Conservation (phyloP, 2,113 vertebrate species). For the Periophthalmodon schlosseri region DNA sequence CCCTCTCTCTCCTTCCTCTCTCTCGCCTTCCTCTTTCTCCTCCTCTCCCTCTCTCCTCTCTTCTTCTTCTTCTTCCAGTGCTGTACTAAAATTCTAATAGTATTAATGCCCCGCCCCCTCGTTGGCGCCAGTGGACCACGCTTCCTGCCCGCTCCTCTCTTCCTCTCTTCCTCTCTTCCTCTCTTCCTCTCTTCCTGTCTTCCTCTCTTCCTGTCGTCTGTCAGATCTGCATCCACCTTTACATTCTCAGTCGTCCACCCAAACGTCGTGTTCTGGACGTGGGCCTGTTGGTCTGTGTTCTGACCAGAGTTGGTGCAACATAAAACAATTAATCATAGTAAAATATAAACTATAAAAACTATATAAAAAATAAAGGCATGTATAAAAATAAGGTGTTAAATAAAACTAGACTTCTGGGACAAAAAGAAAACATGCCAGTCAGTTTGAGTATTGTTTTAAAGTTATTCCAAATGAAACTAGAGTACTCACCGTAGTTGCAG, state of each 20-base stretch:
- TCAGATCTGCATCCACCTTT: background rate
- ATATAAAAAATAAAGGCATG: no score
- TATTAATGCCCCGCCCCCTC: background rate
- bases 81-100: background rate
- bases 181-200: no score
- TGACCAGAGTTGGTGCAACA: slow-evolving; percentile 34
- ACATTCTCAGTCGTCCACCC: background rate
- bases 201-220: background rate
- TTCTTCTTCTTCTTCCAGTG: background rate
- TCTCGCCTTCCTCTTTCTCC: no score
- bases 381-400: no score
- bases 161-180: no score
- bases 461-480: background rate
- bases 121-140: background rate
- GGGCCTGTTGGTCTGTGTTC: slow-evolving; percentile 22
- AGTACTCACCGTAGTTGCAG: slow-evolving; percentile 40
- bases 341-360: no score
- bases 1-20: no score
- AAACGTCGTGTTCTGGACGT: background rate
- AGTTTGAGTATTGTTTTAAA: no score
- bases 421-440: no score
- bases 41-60: no score
- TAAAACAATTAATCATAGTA: no score
- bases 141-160: background rate
- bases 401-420: no score